Evolutionary conservation across 2,888 invertebrate genomes (phyloP).

Genomic region (Sinelater perroti): DNA sequence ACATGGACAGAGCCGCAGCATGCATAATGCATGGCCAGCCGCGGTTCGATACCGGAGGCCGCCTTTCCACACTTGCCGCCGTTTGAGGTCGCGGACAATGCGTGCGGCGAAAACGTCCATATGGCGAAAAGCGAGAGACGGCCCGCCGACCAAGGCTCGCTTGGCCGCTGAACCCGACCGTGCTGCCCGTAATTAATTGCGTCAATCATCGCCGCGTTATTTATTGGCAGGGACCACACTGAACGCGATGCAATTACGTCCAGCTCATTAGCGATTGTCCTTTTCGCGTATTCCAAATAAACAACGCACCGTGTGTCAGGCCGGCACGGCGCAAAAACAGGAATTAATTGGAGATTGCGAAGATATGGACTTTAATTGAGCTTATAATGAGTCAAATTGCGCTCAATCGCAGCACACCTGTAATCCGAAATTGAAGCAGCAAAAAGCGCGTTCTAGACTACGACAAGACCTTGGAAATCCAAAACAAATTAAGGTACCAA

Average conservation of each 20-base stretch:
- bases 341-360: too few relatives aligned
- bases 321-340: not conserved
- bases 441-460: too few relatives aligned
- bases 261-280: conserved; percentile 17
- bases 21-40: conserved; percentile 33
- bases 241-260: conserved; percentile 11
- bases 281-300: conserved; percentile 19
- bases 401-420: too few relatives aligned
- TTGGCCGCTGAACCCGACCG: conserved; percentile 10
- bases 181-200: conserved; percentile 10
- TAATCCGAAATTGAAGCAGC: too few relatives aligned
- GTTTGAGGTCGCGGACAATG: conserved; percentile 24
- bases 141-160: not conserved
- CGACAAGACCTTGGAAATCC: too few relatives aligned
- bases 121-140: conserved; percentile 9
- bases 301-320: conserved; percentile 3
- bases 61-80: conserved; percentile 20
- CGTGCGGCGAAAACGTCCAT: conserved; percentile 11
- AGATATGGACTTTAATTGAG: too few relatives aligned
- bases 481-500: too few relatives aligned
- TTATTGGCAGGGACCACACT: conserved; percentile 13
- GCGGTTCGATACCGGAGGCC: conserved; percentile 8
- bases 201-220: conserved; percentile 8
- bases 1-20: conserved; percentile 29
- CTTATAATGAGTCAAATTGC: too few relatives aligned